These are phyloP conservation scores for Brachynemurus nebulosus DNA, from an alignment of 2,888 invertebrate species.

Conservation along the genomic window DNA sequence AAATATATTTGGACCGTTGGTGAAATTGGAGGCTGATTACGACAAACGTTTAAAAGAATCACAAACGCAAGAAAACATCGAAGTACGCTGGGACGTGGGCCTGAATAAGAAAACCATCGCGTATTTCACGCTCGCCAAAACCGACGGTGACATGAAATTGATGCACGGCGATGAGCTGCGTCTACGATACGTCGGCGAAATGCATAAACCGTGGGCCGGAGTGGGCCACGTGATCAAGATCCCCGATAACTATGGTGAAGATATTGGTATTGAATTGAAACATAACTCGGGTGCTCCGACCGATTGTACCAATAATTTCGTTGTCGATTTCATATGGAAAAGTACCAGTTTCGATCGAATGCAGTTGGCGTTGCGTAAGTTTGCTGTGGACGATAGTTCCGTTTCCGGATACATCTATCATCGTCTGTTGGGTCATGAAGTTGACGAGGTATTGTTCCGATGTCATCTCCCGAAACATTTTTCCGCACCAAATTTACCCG, in stretches of 20 bases:
- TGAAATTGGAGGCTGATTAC: conserved; percentile 95
- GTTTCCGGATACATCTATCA: conserved; percentile 98
- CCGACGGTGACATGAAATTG: conserved; percentile 95
- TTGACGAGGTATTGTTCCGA: conserved; percentile 84
- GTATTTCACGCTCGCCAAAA: conserved; percentile 93
- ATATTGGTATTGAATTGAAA: conserved; percentile 93
- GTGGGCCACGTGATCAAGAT: conserved; percentile 96
- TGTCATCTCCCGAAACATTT: conserved; percentile 91
- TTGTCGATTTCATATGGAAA: conserved; percentile 99
- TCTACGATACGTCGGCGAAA: conserved; percentile 81
- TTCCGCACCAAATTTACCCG: conserved; percentile 93
- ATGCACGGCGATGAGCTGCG: conserved; percentile 98
- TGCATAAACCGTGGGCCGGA: conserved; percentile 93
- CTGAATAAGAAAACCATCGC: conserved; percentile 96
- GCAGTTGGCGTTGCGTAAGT: conserved; percentile 87
- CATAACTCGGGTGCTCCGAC: conserved; percentile 83
- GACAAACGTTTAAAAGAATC: conserved; percentile 96
- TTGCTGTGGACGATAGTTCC: conserved; percentile 91
- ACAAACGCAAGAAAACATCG: conserved; percentile 95
- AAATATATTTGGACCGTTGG: conserved; percentile 93
- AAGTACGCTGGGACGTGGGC: conserved; percentile 97
- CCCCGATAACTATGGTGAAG: conserved; percentile 93
- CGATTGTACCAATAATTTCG: conserved; percentile 90
- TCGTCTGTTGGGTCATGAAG: conserved; percentile 84
- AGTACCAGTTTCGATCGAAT: conserved; percentile 97